A percentile compares a stretch with the other conserved stretches of the same genome.
Conservation (phyloP, 2,888 invertebrate genomes). For the Lagria hirta region DNA sequence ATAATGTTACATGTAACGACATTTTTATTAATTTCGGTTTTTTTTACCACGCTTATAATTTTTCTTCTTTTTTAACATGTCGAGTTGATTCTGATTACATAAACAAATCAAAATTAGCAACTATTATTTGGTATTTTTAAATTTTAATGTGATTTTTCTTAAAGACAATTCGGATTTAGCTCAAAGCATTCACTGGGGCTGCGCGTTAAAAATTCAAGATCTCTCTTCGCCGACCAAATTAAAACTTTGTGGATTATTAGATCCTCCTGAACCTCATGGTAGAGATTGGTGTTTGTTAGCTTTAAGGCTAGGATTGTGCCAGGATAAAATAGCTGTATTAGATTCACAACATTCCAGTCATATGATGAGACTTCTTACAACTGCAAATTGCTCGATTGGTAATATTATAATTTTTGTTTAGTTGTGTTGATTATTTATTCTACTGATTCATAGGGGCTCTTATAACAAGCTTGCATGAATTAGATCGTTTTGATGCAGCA, state of each 20-base stretch:
- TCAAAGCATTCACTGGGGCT: slow-evolving; percentile 55
- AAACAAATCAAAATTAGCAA: too few species aligned
- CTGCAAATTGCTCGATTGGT: slow-evolving; percentile 54
- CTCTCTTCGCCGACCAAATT: slow-evolving; percentile 62
- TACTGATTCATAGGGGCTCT: slow-evolving; percentile 55
- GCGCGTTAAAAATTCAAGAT: slow-evolving; percentile 61
- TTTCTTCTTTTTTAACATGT: slow-evolving; percentile 6
- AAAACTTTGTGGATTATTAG: slow-evolving; percentile 66
- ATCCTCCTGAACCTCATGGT: slow-evolving; percentile 71
- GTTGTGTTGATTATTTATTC: slow-evolving; percentile 13
- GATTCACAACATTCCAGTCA: slow-evolving; percentile 53
- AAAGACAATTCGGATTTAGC: slow-evolving; percentile 48
- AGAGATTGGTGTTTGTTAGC: slow-evolving; percentile 79
- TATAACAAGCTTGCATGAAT: slow-evolving; percentile 59
- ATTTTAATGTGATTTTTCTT: too few species aligned
- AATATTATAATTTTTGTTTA: slow-evolving; percentile 24
- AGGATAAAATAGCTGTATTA: slow-evolving; percentile 51
- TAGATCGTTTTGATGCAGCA: slow-evolving; percentile 63
- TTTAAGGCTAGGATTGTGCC: slow-evolving; percentile 61
- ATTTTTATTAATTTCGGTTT: too few species aligned
- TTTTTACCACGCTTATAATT: slow-evolving; percentile 3
- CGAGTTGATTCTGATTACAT: too few species aligned
- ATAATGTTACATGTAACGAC: too few species aligned
- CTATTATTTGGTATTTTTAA: too few species aligned
- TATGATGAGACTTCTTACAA: slow-evolving; percentile 49